Base-by-base conservation (phyloP, 2,888 invertebrate species). In the Caenorhabditis sp. region DNA sequence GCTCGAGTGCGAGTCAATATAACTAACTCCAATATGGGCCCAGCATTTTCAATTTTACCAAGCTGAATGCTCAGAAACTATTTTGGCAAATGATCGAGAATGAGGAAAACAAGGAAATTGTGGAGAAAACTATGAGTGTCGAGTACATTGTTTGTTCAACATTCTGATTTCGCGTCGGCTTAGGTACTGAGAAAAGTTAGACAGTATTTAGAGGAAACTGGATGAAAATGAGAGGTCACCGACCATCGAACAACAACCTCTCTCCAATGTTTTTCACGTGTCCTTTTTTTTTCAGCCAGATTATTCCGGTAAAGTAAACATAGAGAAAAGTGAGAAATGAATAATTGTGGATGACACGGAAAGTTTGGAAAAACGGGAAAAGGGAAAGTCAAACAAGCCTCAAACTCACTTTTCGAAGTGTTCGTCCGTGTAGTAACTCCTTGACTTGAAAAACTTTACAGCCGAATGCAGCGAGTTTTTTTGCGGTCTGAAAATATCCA, bases 401-500 rank as follows among this genome's bases (percentile, higher is more conserved):
- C 35, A 64, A 72, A 80, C 83, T 77, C 35, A 94, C 94, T 94
- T 94, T 94, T 90, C 94, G 94, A 89, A 94, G 94, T 2, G 94
- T 94, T 89, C 94, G 94, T 61, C 94, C 94, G 70, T 94, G 92
- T 14, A 94, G 93, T 6, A 94, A 92, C 90, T 95, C 95, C 90
- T 95, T 94, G 51, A 95, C 94, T 88, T 94, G 94, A 89, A 94
- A 95, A 16, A 95, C 93, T 85, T 94, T 94, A 92, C 94, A 94
- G 49, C 94, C 94, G 91, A 94, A 94, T 7, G 94, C 94, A 4
- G 95, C 94, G 82, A 95, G 93, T 70, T 94, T 93, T 84, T 94
- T 94, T 89, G 94, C 94, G 75, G 94, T 94, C 91, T 94, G 82
- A 69, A 69, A 72, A 54, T 6, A 35, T 35, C 38, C 38, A 5